Evolutionary conservation across 2,888 invertebrate species (phyloP).

Genomic region (Amblyteles armatorius): DNA sequence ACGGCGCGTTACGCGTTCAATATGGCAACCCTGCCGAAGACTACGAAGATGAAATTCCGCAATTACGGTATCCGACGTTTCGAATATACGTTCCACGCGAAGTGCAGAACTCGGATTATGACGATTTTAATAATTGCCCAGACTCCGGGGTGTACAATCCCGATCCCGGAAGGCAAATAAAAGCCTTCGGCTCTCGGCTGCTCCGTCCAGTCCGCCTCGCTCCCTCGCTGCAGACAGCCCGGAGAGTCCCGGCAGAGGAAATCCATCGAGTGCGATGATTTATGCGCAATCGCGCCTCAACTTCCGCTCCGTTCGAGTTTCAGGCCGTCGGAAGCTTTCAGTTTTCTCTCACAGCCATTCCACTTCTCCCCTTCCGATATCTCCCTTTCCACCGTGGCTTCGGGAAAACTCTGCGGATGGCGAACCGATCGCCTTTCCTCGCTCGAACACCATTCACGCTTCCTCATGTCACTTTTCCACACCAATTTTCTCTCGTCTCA

Average conservation of each 20-base stretch:
- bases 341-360: conserved; percentile 30
- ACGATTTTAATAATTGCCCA: conserved; percentile 63
- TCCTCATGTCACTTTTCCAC: conserved; percentile 52
- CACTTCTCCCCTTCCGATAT: conserved; percentile 12
- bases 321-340: conserved; percentile 31
- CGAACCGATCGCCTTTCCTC: conserved; percentile 26
- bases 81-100: conserved; percentile 55
- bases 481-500: conserved; percentile 40
- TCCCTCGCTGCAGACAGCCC: not conserved
- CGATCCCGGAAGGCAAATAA: conserved; percentile 56
- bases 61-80: conserved; percentile 34
- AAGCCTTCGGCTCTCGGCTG: conserved; percentile 28
- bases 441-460: conserved; percentile 20
- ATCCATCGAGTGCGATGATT: conserved; percentile 67
- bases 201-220: not conserved
- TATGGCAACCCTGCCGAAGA: not conserved
- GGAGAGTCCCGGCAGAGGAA: conserved; percentile 40
- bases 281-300: conserved; percentile 70
- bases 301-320: conserved; percentile 65
- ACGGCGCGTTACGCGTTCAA: not conserved
- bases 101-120: conserved; percentile 44
- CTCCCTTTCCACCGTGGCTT: not conserved
- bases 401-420: not conserved
- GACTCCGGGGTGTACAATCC: conserved; percentile 48
- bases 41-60: conserved; percentile 16